phyloP scores from a whole-genome alignment of 2,888 invertebrate species.

The Cryptocephalus moraei region DNA sequence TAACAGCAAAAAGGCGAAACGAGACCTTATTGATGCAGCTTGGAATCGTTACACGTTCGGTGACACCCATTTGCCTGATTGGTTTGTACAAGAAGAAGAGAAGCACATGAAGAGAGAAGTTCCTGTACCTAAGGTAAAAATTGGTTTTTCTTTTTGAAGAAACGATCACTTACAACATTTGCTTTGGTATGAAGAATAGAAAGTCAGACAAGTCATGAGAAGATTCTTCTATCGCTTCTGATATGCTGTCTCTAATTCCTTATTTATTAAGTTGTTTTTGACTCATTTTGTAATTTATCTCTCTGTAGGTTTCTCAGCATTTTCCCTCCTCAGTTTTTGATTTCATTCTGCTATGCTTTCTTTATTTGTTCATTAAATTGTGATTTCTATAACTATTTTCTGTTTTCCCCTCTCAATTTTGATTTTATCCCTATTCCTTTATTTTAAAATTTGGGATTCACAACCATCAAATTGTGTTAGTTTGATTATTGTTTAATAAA shows the following conservation, averaged over 20 bases:
- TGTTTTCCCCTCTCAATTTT: too few relatives aligned
- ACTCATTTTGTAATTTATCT: neutral
- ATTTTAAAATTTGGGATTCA: too few relatives aligned
- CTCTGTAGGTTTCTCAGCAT: neutral
- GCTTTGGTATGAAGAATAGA: too few relatives aligned
- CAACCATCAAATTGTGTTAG: too few relatives aligned
- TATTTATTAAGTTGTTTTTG: neutral
- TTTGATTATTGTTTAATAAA: too few relatives aligned
- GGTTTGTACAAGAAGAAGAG: slow-evolving; percentile 92
- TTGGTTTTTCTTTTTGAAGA: too few relatives aligned
- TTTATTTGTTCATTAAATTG: neutral
- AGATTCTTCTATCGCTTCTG: too few relatives aligned
- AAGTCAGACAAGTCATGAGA: too few relatives aligned
- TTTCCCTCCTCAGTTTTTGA: neutral
- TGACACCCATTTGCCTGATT: slow-evolving; percentile 84
- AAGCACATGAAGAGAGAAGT: slow-evolving; percentile 77
- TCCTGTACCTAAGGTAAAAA: slow-evolving; percentile 68
- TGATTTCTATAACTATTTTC: too few relatives aligned
- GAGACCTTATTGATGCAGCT: slow-evolving; percentile 81
- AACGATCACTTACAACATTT: too few relatives aligned
- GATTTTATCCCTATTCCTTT: too few relatives aligned
- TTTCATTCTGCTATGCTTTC: neutral
- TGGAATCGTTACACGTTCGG: slow-evolving; percentile 93
- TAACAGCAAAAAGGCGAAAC: slow-evolving; percentile 79
- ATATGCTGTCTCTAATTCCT: too few relatives aligned